These are phyloP conservation scores for Romanomermis culicivorax DNA, from an alignment of 2,888 invertebrate species.

Conservation along the genomic window DNA sequence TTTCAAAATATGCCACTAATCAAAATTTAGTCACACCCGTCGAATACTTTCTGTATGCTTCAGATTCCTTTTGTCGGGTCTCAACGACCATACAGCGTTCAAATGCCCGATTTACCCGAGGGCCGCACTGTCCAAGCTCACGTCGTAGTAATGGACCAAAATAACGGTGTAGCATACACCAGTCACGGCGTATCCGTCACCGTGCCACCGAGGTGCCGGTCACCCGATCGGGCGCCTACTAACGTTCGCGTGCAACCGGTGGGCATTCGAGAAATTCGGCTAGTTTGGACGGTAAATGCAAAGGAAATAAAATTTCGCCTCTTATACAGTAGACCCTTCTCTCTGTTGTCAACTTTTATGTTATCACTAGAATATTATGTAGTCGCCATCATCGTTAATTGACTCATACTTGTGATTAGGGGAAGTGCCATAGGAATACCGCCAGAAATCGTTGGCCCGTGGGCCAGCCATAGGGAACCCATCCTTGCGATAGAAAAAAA, in stretches of 20 bases:
- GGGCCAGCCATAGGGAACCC: no score
- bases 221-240: conserved; percentile 20
- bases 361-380: no score
- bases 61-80: conserved; percentile 19
- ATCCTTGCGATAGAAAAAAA: no score
- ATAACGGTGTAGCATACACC: conserved; percentile 21
- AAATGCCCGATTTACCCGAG: conserved; percentile 21
- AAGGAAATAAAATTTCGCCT: no score
- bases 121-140: conserved; percentile 19
- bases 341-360: no score
- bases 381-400: not conserved
- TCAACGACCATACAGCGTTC: conserved; percentile 25
- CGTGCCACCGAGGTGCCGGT: conserved; percentile 17
- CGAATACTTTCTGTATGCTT: no score
- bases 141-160: conserved; percentile 17
- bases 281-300: conserved; percentile 21
- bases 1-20: no score
- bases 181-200: conserved; percentile 22
- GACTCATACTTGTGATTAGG: not conserved
- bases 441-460: no score
- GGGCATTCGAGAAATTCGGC: conserved; percentile 25
- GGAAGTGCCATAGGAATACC: no score
- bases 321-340: no score
- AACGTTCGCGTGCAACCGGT: conserved; percentile 20
- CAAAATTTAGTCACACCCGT: no score